Conservation (phyloP, 1,140 invertebrate species). For the Drosophila micromelanica region DNA sequence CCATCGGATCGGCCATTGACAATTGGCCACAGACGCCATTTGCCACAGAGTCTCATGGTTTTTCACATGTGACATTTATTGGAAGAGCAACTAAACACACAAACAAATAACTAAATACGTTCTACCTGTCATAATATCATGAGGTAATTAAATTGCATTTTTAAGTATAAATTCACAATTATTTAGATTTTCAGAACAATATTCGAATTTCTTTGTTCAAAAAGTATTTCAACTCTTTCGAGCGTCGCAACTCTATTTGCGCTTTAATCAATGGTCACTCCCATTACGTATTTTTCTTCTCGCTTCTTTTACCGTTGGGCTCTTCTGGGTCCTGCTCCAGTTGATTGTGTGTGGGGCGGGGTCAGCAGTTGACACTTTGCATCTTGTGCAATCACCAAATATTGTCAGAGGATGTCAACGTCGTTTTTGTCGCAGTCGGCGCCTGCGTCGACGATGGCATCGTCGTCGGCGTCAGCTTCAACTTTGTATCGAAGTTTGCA, state of each 20-base stretch:
- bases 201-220: too few species aligned
- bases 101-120: conserved; percentile 10
- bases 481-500: conserved; percentile 83
- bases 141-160: too few species aligned
- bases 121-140: conserved; percentile 17
- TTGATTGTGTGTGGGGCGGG: conserved; percentile 19
- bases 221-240: conserved; percentile 13
- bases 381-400: conserved; percentile 83
- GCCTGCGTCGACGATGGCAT: conserved; percentile 23
- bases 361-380: conserved; percentile 76
- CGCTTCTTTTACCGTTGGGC: conserved; percentile 22
- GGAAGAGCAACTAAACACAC: conserved; percentile 57
- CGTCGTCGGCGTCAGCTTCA: conserved; percentile 54
- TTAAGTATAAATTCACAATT: too few species aligned
- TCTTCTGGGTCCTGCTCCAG: conserved; percentile 33
- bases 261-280: conserved; percentile 49
- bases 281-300: conserved; percentile 28
- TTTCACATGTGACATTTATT: conserved; percentile 71
- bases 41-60: conserved; percentile 53
- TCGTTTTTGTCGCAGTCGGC: conserved; percentile 38
- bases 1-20: conserved; percentile 67
- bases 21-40: conserved; percentile 37
- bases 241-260: conserved; percentile 2
- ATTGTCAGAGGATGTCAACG: conserved; percentile 77
- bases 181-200: too few species aligned